Conservation (phyloP, 2,888 invertebrate species). For the Agrochola litura region DNA sequence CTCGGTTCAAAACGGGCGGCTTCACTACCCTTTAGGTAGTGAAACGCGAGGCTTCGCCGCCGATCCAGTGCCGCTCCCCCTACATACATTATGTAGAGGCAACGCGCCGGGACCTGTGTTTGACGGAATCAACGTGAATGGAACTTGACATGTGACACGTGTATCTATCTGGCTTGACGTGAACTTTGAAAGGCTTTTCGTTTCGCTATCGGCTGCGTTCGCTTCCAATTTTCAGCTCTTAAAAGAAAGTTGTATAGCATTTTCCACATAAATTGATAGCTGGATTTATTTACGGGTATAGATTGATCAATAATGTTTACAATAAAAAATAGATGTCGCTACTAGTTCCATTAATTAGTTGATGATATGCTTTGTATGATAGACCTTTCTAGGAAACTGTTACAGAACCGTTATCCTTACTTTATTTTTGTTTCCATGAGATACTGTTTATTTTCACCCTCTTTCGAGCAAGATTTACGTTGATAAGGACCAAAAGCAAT, state of each 20-base stretch:
- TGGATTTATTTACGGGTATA: slow-evolving; percentile 4
- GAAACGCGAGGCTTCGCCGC: slow-evolving; percentile 74
- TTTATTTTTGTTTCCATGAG: not conserved
- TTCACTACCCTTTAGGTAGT: slow-evolving; percentile 63
- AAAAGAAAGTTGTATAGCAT: slow-evolving; percentile 15
- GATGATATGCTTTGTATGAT: not conserved
- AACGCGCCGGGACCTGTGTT: slow-evolving; percentile 77
- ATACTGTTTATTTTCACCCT: not conserved
- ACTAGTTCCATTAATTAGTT: slow-evolving; percentile 21
- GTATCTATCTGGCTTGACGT: slow-evolving; percentile 78
- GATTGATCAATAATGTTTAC: slow-evolving; percentile 12
- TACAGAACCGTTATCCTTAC: not conserved
- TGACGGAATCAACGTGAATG: slow-evolving; percentile 86
- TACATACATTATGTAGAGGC: slow-evolving; percentile 84
- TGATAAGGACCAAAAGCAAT: slow-evolving; percentile 2
- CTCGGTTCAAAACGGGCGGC: slow-evolving; percentile 81
- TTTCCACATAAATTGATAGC: not conserved
- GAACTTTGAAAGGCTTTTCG: slow-evolving; percentile 75
- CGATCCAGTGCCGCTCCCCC: slow-evolving; percentile 73
- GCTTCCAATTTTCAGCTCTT: slow-evolving; percentile 45
- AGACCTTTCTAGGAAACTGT: not conserved
- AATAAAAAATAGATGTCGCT: slow-evolving; percentile 45
- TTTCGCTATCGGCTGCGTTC: slow-evolving; percentile 65
- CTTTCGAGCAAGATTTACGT: not conserved
- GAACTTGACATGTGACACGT: slow-evolving; percentile 85